These are phyloP conservation scores for Acomys russatus DNA, from an alignment of 2,797 vertebrate species.

Conservation along the genomic window DNA sequence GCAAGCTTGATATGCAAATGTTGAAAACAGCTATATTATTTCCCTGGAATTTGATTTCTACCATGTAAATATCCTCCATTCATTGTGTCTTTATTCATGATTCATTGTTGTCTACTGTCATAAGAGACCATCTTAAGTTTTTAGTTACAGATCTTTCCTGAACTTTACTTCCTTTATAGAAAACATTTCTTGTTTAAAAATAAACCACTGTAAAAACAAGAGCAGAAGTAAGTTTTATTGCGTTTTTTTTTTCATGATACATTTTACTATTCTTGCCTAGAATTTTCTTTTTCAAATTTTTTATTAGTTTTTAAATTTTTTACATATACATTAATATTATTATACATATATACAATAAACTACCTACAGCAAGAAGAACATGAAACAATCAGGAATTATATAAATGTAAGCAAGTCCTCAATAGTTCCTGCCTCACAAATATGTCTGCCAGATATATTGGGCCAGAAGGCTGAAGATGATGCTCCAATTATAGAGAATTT, in stretches of 20 bases:
- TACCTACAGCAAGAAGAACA: no score
- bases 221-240: background rate
- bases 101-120: background rate
- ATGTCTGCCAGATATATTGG: no score
- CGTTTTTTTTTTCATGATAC: background rate
- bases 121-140: background rate
- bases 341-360: no score
- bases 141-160: background rate
- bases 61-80: background rate
- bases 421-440: no score
- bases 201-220: slow-evolving; percentile 19
- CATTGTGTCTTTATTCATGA: background rate
- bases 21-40: slow-evolving; percentile 6
- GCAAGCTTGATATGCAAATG: background rate
- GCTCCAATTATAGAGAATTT: no score
- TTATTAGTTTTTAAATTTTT: no score
- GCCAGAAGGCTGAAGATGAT: no score
- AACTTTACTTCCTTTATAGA: background rate
- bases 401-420: no score
- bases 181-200: slow-evolving; percentile 26
- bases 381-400: no score
- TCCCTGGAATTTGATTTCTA: background rate
- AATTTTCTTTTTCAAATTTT: background rate
- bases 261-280: slow-evolving; percentile 22
- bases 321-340: no score